phyloP scores from a whole-genome alignment of 2,113 vertebrate genomes.

The Alouatta palliata region DNA sequence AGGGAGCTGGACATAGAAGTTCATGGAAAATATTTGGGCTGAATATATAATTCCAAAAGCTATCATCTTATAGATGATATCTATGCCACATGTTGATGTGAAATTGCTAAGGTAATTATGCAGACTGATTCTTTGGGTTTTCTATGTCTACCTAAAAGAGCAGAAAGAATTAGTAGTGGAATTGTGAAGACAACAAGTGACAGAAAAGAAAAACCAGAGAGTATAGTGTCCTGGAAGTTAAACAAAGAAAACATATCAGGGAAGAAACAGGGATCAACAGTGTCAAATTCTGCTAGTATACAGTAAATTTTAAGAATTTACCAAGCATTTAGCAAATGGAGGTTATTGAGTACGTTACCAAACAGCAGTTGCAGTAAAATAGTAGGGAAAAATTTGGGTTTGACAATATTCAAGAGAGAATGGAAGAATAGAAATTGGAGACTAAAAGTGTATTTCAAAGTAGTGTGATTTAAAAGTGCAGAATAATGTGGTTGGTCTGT shows the following conservation, averaged over 20 bases:
- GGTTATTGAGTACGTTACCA: not conserved
- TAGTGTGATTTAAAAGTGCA: not conserved
- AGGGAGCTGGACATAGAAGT: not conserved
- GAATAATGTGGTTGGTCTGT: not conserved
- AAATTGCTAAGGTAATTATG: not conserved
- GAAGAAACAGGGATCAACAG: not conserved
- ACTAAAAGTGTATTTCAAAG: not conserved
- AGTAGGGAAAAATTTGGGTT: not conserved
- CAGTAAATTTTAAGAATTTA: not conserved
- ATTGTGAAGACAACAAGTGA: not conserved
- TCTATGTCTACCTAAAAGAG: not conserved
- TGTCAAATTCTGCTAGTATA: not conserved
- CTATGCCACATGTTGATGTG: not conserved
- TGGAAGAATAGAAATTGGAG: not conserved
- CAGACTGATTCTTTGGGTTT: not conserved
- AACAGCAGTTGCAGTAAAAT: not conserved
- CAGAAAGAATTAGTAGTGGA: not conserved
- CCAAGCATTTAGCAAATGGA: not conserved
- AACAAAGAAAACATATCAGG: not conserved
- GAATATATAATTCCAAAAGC: not conserved
- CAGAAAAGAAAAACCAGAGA: not conserved
- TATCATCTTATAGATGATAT: not conserved
- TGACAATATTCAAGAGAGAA: not conserved
- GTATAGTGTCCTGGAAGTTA: not conserved
- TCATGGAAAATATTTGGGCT: not conserved